Conservation (phyloP, 2,888 invertebrate species). For the Sinopyrophorus schimmeli region DNA sequence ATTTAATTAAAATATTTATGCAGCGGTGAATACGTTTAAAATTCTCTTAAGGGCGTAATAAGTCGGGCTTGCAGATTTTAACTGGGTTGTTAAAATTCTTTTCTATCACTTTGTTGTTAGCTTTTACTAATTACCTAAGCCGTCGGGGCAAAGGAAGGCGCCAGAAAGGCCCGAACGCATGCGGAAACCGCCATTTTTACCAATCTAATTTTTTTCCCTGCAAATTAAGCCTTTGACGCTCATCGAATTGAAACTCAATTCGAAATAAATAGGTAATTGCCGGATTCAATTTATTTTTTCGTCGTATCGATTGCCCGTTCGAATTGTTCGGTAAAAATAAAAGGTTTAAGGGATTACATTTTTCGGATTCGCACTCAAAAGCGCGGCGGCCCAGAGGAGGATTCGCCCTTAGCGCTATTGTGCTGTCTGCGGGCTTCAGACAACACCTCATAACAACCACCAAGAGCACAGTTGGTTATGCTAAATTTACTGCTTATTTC, state of each 20-base stretch:
- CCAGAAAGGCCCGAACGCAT: not conserved
- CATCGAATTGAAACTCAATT: constrained; percentile 20
- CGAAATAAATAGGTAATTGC: no score
- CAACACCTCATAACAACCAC: constrained; percentile 34
- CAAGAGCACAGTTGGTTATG: constrained; percentile 29
- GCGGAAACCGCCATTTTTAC: not conserved
- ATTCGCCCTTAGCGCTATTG: no score
- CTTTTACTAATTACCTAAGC: no score
- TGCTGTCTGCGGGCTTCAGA: constrained; percentile 15
- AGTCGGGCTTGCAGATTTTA: constrained; percentile 22
- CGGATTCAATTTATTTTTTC: no score
- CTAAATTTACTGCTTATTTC: constrained; percentile 36
- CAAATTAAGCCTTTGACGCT: constrained; percentile 18
- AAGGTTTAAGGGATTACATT: no score
- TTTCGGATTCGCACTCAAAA: no score
- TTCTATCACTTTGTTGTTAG: not conserved
- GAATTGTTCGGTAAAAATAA: no score
- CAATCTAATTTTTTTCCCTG: not conserved
- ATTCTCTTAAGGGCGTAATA: constrained; percentile 23
- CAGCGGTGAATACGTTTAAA: constrained; percentile 26
- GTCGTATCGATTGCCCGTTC: no score
- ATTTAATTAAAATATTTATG: constrained; percentile 31
- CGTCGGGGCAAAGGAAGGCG: no score
- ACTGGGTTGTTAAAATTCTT: constrained; percentile 19
- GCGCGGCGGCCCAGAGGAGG: no score